Conservation (phyloP, 2,888 invertebrate species). For the Opisthograptis luteolata region DNA sequence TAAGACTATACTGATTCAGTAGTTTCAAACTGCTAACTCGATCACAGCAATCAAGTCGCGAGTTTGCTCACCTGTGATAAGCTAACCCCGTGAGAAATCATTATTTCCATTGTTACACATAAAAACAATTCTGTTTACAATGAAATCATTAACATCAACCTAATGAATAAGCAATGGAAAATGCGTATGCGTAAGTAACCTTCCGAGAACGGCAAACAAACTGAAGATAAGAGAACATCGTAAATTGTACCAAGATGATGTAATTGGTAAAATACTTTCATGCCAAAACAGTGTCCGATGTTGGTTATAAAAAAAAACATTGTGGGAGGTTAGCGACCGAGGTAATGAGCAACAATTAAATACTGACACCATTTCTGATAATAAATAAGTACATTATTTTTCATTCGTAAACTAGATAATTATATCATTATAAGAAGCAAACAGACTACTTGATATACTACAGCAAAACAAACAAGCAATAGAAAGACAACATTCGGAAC, state of each 20-base stretch:
- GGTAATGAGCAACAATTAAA: slow-evolving; percentile 5
- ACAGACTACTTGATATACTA: too few species aligned
- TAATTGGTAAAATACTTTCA: slow-evolving; percentile 37
- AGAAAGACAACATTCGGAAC: too few species aligned
- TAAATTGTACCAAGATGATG: slow-evolving; percentile 36
- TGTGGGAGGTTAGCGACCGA: background rate
- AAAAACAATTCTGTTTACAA: slow-evolving; percentile 22
- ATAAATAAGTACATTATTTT: background rate
- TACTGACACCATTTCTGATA: background rate
- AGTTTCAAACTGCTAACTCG: slow-evolving; percentile 5
- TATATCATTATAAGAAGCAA: too few species aligned
- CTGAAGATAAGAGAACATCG: slow-evolving; percentile 32
- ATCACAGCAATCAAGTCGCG: background rate
- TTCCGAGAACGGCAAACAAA: slow-evolving; percentile 25
- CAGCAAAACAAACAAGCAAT: too few species aligned
- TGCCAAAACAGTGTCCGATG: background rate
- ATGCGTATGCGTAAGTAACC: slow-evolving; percentile 33
- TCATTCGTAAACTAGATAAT: too few species aligned
- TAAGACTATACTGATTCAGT: background rate
- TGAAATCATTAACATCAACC: slow-evolving; percentile 24
- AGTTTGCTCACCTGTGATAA: background rate
- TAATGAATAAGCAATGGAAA: slow-evolving; percentile 24
- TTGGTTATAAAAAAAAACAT: slow-evolving; percentile 1
- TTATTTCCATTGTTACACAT: slow-evolving; percentile 20
- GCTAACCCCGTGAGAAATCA: slow-evolving; percentile 7